Evolutionary conservation across 2,888 invertebrate genomes (phyloP).

Genomic region (Sycophila texana): DNA sequence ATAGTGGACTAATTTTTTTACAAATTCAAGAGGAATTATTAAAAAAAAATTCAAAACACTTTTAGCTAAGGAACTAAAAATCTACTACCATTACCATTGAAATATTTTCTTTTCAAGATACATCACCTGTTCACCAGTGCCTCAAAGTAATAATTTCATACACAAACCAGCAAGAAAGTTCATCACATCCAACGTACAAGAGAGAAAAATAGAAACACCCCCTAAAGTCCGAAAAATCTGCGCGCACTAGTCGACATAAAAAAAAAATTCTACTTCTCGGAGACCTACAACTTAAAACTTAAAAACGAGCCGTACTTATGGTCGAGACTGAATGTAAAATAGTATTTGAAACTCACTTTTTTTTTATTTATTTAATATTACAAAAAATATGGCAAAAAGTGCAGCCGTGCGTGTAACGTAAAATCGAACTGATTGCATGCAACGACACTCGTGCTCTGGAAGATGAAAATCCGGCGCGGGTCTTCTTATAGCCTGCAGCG

Average conservation of each 20-base stretch:
- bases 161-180: background rate
- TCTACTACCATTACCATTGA: background rate
- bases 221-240: background rate
- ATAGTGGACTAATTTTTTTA: too few species aligned
- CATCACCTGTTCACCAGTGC: background rate
- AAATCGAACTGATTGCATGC: constrained; percentile 23
- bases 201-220: background rate
- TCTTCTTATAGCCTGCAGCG: constrained; percentile 73
- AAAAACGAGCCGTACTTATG: background rate
- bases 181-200: background rate
- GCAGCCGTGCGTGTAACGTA: constrained; percentile 11
- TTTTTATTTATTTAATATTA: background rate
- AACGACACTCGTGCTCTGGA: constrained; percentile 59
- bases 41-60: background rate
- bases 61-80: background rate
- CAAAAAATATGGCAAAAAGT: background rate
- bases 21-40: too few species aligned
- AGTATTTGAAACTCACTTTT: constrained; percentile 43
- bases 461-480: constrained; percentile 73
- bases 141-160: background rate
- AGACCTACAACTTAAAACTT: background rate
- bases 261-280: background rate
- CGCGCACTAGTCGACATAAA: background rate
- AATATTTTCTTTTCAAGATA: background rate
- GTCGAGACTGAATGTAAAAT: background rate